phyloP scores from a whole-genome alignment of 2,888 invertebrate genomes.

The Sabatieria punctata region DNA sequence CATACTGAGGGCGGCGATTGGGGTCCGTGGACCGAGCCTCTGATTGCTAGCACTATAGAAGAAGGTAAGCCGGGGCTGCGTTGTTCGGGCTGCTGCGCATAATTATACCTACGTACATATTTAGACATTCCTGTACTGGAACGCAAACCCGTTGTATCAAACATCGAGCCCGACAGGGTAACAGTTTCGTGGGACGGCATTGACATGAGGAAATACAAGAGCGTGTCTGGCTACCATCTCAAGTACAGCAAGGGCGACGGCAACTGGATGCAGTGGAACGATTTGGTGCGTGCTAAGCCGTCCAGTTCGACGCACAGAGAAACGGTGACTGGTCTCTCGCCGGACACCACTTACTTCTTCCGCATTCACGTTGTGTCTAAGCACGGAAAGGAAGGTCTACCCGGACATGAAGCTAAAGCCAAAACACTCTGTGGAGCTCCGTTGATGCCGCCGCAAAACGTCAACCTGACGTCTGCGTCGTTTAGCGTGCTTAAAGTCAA shows the following conservation, averaged over 20 bases:
- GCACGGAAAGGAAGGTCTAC: constrained; percentile 27
- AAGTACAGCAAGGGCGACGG: constrained; percentile 19
- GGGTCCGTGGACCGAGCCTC: constrained; percentile 27
- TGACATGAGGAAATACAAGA: constrained; percentile 18
- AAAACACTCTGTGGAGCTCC: constrained; percentile 28
- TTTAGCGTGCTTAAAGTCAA: constrained; percentile 23
- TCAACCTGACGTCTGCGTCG: constrained; percentile 22
- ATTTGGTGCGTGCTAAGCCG: constrained; percentile 2
- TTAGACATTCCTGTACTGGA: constrained; percentile 29
- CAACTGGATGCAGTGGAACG: constrained; percentile 9
- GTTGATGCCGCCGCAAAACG: constrained; percentile 21
- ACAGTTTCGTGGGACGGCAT: constrained; percentile 28
- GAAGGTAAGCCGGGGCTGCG: not conserved
- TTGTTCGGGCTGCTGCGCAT: not conserved
- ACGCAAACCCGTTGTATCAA: constrained; percentile 20
- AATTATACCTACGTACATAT: constrained; percentile 9
- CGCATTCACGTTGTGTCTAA: constrained; percentile 28
- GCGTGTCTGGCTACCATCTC: constrained; percentile 27
- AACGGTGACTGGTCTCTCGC: constrained; percentile 19
- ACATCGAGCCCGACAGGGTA: constrained; percentile 25
- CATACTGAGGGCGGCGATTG: constrained; percentile 29
- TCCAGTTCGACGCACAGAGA: not conserved
- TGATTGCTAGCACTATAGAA: constrained; percentile 18
- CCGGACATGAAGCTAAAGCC: constrained; percentile 28
- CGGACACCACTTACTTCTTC: constrained; percentile 31